Base-by-base conservation (phyloP, 2,888 invertebrate species). In the Temnothorax rugatulus region DNA sequence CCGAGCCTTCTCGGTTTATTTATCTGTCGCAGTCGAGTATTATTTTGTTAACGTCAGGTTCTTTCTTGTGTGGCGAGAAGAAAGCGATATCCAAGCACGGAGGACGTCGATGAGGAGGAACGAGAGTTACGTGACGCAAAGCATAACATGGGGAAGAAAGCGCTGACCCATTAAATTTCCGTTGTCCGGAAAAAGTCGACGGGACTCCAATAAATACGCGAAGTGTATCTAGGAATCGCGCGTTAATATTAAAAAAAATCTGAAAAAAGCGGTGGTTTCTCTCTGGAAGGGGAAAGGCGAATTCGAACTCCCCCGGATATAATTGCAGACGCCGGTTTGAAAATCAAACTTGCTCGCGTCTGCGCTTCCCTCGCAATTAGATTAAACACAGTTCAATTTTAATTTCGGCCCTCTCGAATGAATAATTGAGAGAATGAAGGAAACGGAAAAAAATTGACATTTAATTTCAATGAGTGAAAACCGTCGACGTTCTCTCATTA, bases 141-240 rank as follows among this genome's bases (percentile, higher is more conserved):
- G 18, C 25, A 57, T 38, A 69, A 52, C 52, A 68, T 50, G 50
- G 47, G 76, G 15, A 64, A 52, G 15, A 68, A 69, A 25, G 59
- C 29, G 44, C 21, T 69, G 82, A 84, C 52, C 38, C 50, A 47
- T 68, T 82, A 81, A 82, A 82, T 69, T 68, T 50, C 18, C 25
- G 63, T 69, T 64, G 59, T 76, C 47, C 41, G 61, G 75, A 81
- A 71, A 81, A 66, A 54, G 54, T 59, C 64, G 66, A 63, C 5
- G 52, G 15, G n/a, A 29, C 21, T 50, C 9, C 64, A 15, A 57
- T 76, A n/a, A 11, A 47, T 4, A 15, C 15, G 59, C 41, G 41
- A 11, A 4, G 9, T 79, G 1, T 79, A 50, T 15, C 8, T 18
- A 34, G 4, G 29, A 9, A 9, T 66, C 57, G 41, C 47, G 21